Evolutionary conservation across 2,113 vertebrate genomes (phyloP).

Genomic region (Lathamus discolor): DNA sequence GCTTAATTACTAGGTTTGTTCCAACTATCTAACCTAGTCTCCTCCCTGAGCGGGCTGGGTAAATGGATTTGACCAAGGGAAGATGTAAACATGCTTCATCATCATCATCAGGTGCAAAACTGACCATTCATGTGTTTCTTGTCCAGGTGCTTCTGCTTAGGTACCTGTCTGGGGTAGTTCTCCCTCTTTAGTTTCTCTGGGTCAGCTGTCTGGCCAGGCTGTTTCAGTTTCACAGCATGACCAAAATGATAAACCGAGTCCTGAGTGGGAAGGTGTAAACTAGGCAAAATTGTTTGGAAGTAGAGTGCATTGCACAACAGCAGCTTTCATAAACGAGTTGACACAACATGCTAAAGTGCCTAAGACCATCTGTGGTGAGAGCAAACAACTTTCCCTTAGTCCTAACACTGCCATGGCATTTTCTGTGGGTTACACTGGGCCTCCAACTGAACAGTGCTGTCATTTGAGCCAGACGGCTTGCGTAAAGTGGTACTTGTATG

Average conservation of each 20-base stretch:
- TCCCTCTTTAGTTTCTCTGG: background rate
- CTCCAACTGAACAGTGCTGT: conserved; percentile 1
- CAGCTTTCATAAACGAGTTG: conserved; percentile 4
- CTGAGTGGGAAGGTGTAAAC: background rate
- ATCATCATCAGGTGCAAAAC: background rate
- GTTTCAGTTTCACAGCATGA: background rate
- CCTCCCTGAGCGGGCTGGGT: background rate
- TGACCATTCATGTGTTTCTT: background rate
- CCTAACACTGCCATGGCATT: background rate
- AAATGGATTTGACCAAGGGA: background rate
- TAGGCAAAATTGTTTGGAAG: background rate
- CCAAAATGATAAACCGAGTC: background rate
- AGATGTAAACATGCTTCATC: background rate
- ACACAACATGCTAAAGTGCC: conserved; percentile 22
- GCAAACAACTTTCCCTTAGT: background rate
- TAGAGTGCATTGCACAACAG: background rate
- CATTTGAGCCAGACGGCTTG: background rate
- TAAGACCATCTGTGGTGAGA: background rate
- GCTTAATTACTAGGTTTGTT: background rate
- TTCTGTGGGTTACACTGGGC: conserved; percentile 37
- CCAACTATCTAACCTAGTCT: background rate
- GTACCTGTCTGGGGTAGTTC: background rate
- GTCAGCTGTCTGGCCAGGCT: fast-evolving
- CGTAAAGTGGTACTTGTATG: conserved; percentile 32
- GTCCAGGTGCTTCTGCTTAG: background rate